Percentiles rank a stretch among this genome's conserved stretches.
Evolutionary conservation across 2,888 invertebrate species (phyloP).

Genomic region (Blastobasis lacticolella): DNA sequence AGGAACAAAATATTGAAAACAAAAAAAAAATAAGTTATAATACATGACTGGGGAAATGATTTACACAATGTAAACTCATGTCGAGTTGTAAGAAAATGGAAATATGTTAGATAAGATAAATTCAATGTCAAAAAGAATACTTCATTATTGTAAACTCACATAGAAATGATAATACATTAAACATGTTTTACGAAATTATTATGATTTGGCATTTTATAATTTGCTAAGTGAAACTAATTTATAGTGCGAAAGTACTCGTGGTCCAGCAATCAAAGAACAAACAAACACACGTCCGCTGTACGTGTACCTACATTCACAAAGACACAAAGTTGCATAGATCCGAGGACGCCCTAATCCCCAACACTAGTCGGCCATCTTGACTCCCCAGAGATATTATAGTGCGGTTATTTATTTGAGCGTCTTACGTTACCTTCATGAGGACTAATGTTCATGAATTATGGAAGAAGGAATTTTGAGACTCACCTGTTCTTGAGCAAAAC

Average conservation of each 20-base stretch:
- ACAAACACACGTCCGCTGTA: no score
- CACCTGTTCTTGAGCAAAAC: constrained; percentile 11
- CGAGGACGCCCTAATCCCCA: not conserved
- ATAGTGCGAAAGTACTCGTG: not conserved
- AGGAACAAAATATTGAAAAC: no score
- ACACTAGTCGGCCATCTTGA: constrained; percentile 15
- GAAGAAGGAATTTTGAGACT: constrained; percentile 23
- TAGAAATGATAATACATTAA: no score
- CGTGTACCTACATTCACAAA: not conserved
- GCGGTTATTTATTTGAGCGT: constrained; percentile 33
- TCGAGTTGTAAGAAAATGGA: no score
- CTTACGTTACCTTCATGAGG: constrained; percentile 32
- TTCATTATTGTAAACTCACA: no score
- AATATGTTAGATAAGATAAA: no score
- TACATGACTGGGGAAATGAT: no score
- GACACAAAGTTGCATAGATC: not conserved
- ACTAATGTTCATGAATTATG: constrained; percentile 51
- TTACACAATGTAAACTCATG: no score
- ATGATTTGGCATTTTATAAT: no score
- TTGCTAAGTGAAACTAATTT: not conserved
- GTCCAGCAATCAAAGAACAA: not conserved
- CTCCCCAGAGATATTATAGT: constrained; percentile 21
- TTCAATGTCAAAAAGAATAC: no score
- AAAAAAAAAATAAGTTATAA: no score
- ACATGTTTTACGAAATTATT: no score